Evolutionary conservation across 2,888 invertebrate genomes (phyloP).

Genomic region (Blastobasis lacticolella): DNA sequence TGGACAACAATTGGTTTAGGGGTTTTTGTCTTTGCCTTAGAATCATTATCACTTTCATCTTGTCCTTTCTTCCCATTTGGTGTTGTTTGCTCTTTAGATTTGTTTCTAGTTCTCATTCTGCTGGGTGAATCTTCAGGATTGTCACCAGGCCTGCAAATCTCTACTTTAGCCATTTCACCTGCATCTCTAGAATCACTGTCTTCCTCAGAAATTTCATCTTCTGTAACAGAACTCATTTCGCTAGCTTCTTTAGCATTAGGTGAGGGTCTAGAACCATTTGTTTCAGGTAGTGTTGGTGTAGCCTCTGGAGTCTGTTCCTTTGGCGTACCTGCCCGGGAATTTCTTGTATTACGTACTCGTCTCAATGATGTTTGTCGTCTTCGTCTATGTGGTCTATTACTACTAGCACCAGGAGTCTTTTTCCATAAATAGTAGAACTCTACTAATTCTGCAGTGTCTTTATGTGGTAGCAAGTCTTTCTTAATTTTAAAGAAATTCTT

Average conservation of each 20-base stretch:
- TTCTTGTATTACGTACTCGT: conserved; percentile 90
- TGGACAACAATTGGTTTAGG: conserved; percentile 48
- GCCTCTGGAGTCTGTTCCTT: conserved; percentile 82
- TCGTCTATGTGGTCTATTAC: conserved; percentile 94
- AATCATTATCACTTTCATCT: conserved; percentile 67
- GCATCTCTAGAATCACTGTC: conserved; percentile 95
- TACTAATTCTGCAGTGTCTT: conserved; percentile 97
- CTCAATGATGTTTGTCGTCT: conserved; percentile 90
- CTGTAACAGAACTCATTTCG: conserved; percentile 86
- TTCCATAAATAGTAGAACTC: conserved; percentile 99
- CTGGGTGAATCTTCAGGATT: conserved; percentile 89
- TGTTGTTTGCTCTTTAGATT: conserved; percentile 82
- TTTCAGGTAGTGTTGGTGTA: conserved; percentile 64
- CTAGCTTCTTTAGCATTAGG: conserved; percentile 80
- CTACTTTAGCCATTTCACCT: conserved; percentile 86
- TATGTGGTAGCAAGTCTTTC: conserved; percentile 96
- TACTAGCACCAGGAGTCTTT: conserved; percentile 98
- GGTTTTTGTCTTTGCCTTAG: conserved; percentile 50
- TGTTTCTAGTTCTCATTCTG: conserved; percentile 91
- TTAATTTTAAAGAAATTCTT: conserved; percentile 99
- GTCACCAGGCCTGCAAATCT: conserved; percentile 81
- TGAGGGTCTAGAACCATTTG: conserved; percentile 75
- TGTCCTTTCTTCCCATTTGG: conserved; percentile 63
- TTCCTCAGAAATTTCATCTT: conserved; percentile 95
- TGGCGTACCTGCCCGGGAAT: conserved; percentile 86